Evolutionary conservation across 2,797 vertebrate species (phyloP).

Genomic region (Scomberomorus guttatus): DNA sequence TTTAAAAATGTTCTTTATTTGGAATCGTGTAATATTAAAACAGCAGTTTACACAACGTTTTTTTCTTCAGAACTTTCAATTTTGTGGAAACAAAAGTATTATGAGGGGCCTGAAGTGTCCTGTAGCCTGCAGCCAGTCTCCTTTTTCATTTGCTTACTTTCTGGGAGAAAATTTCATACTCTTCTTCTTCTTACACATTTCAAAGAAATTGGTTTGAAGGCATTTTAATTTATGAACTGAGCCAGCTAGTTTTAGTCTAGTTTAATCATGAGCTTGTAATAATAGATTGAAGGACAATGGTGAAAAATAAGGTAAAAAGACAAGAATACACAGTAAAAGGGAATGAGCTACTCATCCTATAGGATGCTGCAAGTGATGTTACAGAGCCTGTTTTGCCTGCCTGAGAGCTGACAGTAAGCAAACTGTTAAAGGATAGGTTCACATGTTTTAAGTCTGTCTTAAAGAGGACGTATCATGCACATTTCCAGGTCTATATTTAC

Average conservation of each 20-base stretch:
- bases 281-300: neutral
- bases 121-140: neutral
- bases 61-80: constrained; percentile 20
- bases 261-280: constrained; percentile 17
- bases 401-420: too few relatives aligned
- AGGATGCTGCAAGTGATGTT: neutral
- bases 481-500: too few relatives aligned
- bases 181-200: neutral
- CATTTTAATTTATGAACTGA: constrained; percentile 33
- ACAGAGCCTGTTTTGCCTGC: too few relatives aligned
- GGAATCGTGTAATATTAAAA: too few relatives aligned
- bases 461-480: too few relatives aligned
- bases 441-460: too few relatives aligned
- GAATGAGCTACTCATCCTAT: neutral
- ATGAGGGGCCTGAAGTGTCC: neutral
- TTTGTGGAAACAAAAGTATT: constrained; percentile 10
- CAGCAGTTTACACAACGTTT: neutral
- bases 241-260: constrained; percentile 2
- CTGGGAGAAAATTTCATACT: constrained; percentile 1
- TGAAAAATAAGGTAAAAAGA: neutral
- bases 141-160: neutral
- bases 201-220: neutral
- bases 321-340: neutral
- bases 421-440: too few relatives aligned
- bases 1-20: too few relatives aligned